Evolutionary conservation across 2,888 invertebrate species (phyloP).

Genomic region (Drosophila antonietae): DNA sequence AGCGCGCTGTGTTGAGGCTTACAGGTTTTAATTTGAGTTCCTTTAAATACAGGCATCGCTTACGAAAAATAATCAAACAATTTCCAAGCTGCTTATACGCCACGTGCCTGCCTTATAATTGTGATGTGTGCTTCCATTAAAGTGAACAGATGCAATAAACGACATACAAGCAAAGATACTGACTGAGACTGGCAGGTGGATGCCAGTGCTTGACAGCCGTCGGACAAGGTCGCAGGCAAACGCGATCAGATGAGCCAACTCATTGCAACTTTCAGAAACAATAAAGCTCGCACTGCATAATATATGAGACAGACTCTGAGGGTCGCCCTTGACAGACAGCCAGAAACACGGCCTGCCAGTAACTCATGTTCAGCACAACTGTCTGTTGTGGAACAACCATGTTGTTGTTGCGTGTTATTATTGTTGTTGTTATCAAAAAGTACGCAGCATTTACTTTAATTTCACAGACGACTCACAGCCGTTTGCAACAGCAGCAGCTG

Average conservation of each 20-base stretch:
- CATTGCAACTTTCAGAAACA: conserved; percentile 69
- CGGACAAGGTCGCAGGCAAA: conserved; percentile 29
- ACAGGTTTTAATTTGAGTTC: neutral
- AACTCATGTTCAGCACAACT: conserved; percentile 31
- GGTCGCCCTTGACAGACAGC: conserved; percentile 46
- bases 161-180: conserved; percentile 10
- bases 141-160: conserved; percentile 27
- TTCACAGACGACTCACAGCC: conserved; percentile 31
- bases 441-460: conserved; percentile 44
- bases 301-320: conserved; percentile 54
- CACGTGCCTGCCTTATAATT: conserved; percentile 41
- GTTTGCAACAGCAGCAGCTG: neutral
- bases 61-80: conserved; percentile 26
- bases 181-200: conserved; percentile 29
- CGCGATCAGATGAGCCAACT: conserved; percentile 39
- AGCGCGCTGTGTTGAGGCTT: neutral
- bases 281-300: conserved; percentile 69
- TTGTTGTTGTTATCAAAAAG: conserved; percentile 23
- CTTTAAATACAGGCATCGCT: neutral
- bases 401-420: neutral
- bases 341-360: conserved; percentile 36
- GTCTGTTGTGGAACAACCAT: too few relatives aligned
- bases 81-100: conserved; percentile 23
- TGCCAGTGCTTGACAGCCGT: conserved; percentile 49
- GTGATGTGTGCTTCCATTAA: conserved; percentile 38